Evolutionary conservation across 2,797 vertebrate genomes (phyloP).

Genomic region (Sebastes trivittatus): DNA sequence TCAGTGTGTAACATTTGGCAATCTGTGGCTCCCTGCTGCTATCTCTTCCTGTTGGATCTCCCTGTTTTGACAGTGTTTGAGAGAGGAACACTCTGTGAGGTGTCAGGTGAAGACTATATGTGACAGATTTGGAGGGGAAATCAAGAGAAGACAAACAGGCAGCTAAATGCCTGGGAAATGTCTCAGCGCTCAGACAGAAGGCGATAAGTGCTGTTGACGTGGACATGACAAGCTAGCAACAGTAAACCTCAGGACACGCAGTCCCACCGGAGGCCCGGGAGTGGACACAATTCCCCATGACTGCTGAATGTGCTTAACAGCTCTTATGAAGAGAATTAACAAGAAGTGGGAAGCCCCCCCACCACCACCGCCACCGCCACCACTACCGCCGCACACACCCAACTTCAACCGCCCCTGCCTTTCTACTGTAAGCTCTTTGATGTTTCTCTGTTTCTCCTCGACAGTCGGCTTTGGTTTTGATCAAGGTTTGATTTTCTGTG

Average conservation of each 20-base stretch:
- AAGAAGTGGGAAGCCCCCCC: conserved; percentile 37
- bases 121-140: conserved; percentile 83
- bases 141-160: conserved; percentile 84
- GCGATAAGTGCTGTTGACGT: conserved; percentile 83
- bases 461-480: conserved; percentile 81
- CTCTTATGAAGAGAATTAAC: conserved; percentile 74
- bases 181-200: conserved; percentile 74
- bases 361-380: neutral
- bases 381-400: neutral
- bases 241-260: conserved; percentile 81
- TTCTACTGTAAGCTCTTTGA: conserved; percentile 76
- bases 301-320: conserved; percentile 72
- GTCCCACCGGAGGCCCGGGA: conserved; percentile 78
- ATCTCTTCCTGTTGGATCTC: conserved; percentile 70
- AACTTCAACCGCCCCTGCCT: conserved; percentile 56
- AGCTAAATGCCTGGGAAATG: conserved; percentile 82
- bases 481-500: conserved; percentile 80
- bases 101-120: conserved; percentile 82
- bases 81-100: conserved; percentile 77
- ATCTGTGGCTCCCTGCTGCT: conserved; percentile 72
- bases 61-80: conserved; percentile 81
- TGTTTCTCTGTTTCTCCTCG: conserved; percentile 74
- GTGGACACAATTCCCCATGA: conserved; percentile 73
- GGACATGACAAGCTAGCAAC: conserved; percentile 85
- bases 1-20: conserved; percentile 70